Base-by-base conservation (phyloP, 2,113 vertebrate genomes). In the Aythya baeri region DNA sequence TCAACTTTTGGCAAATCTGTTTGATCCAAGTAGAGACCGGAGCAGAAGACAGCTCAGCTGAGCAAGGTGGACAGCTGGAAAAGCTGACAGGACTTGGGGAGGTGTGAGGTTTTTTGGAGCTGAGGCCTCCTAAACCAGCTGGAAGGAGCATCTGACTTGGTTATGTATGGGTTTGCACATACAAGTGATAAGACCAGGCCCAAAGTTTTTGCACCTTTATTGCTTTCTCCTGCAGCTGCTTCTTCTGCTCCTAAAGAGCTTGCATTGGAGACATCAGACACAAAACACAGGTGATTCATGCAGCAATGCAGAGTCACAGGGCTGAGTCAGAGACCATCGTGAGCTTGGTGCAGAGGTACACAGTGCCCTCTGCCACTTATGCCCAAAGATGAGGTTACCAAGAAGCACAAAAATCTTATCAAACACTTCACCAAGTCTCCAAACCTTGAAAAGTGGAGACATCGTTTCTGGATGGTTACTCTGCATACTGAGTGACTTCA, bases 11-110 rank as follows among this genome's bases (percentile, higher is more conserved):
- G 13, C 34, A 92, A 67, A 44, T 54, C 9, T 2, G 2, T 58
- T 38, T 0, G 0, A 55, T 18, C 10, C 43, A 79, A 75, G 32
- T 17, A 61, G 4, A 78, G 5, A 80, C 9, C 38, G 38, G 9
- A 71, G n/a, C 4, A 84, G 46, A 65, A 52, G 31, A 16, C 7
- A 93, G 41, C 12, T 84, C 9, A 11, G 9, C 8, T 80, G 58
- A 76, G 29, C 23, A 59, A 74, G 57, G 17, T 62, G 50, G 14
- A 29, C 1, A 84, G 31, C 36, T 75, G 43, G 22, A 87, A 58
- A 15, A 63, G n/a, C 36, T 63, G 46, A 10, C 0, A 0, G 44
- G 8, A 79, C 31, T 11, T 12, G 3, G 6, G 4, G 34, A 84
- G 11, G 5, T 15, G 2, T 3, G 11, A 82, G 22, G 10, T 55